Evolutionary conservation across 2,113 vertebrate species (phyloP).

Genomic region (Cranoglanis bouderius): DNA sequence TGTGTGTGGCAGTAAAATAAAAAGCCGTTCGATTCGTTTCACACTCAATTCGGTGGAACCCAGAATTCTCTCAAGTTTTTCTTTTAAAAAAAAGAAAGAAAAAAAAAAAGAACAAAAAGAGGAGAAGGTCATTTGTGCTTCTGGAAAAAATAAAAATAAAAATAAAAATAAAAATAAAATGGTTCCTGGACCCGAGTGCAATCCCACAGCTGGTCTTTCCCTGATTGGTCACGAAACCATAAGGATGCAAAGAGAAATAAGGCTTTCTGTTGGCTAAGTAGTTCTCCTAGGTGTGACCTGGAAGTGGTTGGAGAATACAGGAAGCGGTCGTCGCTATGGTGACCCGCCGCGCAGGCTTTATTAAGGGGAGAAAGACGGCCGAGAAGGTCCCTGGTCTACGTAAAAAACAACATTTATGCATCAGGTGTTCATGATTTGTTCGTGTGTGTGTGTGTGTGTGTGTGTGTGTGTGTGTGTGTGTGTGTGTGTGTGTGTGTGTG

Average conservation of each 20-base stretch:
- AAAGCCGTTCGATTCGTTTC: background rate
- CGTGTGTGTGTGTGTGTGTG: conserved; percentile 19
- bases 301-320: conserved; percentile 24
- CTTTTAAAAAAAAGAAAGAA: background rate
- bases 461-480: conserved; percentile 43
- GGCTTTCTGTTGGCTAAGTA: conserved; percentile 40
- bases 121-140: conserved; percentile 20
- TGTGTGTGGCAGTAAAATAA: background rate
- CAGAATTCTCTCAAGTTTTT: background rate
- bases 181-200: conserved; percentile 44
- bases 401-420: background rate
- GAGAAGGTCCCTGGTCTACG: conserved; percentile 7
- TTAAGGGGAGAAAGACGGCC: conserved; percentile 27
- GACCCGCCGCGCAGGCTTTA: conserved; percentile 3
- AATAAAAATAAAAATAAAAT: background rate
- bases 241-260: conserved; percentile 29
- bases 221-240: conserved; percentile 41
- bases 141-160: too few species aligned
- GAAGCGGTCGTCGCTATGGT: background rate
- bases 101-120: too few species aligned
- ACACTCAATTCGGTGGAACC: background rate
- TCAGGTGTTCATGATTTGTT: background rate
- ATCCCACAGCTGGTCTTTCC: conserved; percentile 49
- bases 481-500: conserved; percentile 46
- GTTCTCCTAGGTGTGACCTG: conserved; percentile 11